Evolutionary conservation across 1,140 invertebrate genomes (phyloP).

Genomic region (Rhopalosiphum padi): DNA sequence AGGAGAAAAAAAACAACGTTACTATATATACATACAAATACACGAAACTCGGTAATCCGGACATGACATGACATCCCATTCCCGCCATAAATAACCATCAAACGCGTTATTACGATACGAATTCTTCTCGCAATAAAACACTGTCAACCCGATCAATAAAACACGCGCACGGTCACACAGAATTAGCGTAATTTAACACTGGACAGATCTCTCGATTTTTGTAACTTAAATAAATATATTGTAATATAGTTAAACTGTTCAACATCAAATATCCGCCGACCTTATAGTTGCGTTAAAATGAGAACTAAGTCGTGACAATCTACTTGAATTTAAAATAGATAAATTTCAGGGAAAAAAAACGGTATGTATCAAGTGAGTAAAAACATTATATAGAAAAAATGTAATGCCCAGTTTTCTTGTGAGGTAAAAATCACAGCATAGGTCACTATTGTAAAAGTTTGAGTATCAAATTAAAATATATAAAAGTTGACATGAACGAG

Average conservation of each 20-base stretch:
- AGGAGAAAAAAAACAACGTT: neutral
- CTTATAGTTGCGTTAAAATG: neutral
- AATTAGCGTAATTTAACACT: neutral
- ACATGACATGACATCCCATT: neutral
- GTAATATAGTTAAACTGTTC: neutral
- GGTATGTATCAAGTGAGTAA: neutral
- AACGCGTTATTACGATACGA: neutral
- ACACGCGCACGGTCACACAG: neutral
- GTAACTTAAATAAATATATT: neutral
- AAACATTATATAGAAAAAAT: neutral
- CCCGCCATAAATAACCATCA: constrained; percentile 25
- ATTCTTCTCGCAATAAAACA: constrained; percentile 14
- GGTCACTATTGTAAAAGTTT: neutral
- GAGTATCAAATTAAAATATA: neutral
- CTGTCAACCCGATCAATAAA: neutral
- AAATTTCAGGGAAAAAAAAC: neutral
- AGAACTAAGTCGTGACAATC: neutral
- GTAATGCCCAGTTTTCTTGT: neutral
- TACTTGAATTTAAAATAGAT: neutral
- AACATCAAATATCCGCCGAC: neutral
- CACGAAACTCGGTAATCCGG: neutral
- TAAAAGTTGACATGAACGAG: neutral
- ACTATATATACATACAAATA: neutral
- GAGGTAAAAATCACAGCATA: neutral
- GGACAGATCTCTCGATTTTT: neutral